phyloP scores from a whole-genome alignment of 1,140 invertebrate genomes.

The Fopius arisanus region DNA sequence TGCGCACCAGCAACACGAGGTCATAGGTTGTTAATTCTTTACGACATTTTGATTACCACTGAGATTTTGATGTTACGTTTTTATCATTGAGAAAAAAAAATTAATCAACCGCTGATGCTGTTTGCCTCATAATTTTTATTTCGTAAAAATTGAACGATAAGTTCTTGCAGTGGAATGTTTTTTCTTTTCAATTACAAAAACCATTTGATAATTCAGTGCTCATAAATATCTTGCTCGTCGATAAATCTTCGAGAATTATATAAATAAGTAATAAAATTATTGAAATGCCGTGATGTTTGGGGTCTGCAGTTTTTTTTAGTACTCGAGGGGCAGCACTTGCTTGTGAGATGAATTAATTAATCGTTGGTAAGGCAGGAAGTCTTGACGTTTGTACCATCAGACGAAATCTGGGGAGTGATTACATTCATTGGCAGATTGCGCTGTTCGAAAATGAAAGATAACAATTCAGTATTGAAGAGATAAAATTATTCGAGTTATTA shows the following conservation, averaged over 20 bases:
- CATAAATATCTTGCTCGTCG: not conserved
- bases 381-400: not conserved
- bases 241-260: not conserved
- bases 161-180: not conserved
- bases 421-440: not conserved
- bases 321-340: not conserved
- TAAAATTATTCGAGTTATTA: too few species aligned
- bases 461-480: too few species aligned
- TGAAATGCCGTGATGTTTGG: not conserved
- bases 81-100: not conserved
- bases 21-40: not conserved
- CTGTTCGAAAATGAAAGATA: not conserved
- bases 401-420: not conserved
- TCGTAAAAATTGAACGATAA: not conserved
- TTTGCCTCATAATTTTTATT: not conserved
- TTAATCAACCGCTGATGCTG: not conserved
- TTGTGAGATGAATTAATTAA: not conserved
- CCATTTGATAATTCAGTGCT: not conserved
- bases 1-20: constrained; percentile 21
- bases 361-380: not conserved
- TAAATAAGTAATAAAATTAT: not conserved
- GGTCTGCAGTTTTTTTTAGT: not conserved
- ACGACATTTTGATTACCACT: too few species aligned
- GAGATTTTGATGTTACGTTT: not conserved
- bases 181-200: not conserved